Percentiles rank a stretch among this genome's conserved stretches.
Conservation (phyloP, 30 jellyfish, hydroid and myxozoan species). For the Chironex yamaguchii region DNA sequence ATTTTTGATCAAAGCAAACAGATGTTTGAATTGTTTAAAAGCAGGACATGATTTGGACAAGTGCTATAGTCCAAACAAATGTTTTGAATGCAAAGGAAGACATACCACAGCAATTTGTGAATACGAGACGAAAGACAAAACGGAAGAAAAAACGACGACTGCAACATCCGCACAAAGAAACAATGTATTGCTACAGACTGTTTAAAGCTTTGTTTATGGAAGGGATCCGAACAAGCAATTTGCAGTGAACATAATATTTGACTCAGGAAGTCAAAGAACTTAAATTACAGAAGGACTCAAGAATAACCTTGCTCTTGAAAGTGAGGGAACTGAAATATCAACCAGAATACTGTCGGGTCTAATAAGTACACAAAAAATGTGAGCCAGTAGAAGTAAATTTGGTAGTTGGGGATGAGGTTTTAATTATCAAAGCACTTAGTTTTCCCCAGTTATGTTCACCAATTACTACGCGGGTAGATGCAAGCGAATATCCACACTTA, state of each 20-base stretch:
- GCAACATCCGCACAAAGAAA: slow-evolving; percentile 48
- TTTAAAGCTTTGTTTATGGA: slow-evolving; percentile 27
- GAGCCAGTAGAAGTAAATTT: neutral
- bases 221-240: slow-evolving; percentile 17
- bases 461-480: neutral
- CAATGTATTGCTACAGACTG: slow-evolving; percentile 50
- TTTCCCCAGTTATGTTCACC: slow-evolving; percentile 47
- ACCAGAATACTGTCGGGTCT: slow-evolving; percentile 49
- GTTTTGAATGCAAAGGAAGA: slow-evolving; percentile 8
- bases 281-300: slow-evolving; percentile 46
- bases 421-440: slow-evolving; percentile 17
- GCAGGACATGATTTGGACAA: slow-evolving; percentile 7
- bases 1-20: slow-evolving; percentile 29
- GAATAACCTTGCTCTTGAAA: slow-evolving; percentile 41
- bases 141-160: slow-evolving; percentile 9
- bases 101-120: slow-evolving; percentile 22
- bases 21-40: slow-evolving; percentile 59
- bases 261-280: slow-evolving; percentile 58
- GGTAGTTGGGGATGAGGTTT: slow-evolving; percentile 24
- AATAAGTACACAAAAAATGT: slow-evolving; percentile 54
- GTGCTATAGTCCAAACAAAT: slow-evolving; percentile 1
- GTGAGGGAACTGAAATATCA: slow-evolving; percentile 23
- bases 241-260: slow-evolving; percentile 16
- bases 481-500: slow-evolving; percentile 47
- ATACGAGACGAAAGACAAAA: neutral